These are phyloP conservation scores for Teleopsis dalmanni DNA, from an alignment of 1,140 invertebrate species.

Conservation along the genomic window DNA sequence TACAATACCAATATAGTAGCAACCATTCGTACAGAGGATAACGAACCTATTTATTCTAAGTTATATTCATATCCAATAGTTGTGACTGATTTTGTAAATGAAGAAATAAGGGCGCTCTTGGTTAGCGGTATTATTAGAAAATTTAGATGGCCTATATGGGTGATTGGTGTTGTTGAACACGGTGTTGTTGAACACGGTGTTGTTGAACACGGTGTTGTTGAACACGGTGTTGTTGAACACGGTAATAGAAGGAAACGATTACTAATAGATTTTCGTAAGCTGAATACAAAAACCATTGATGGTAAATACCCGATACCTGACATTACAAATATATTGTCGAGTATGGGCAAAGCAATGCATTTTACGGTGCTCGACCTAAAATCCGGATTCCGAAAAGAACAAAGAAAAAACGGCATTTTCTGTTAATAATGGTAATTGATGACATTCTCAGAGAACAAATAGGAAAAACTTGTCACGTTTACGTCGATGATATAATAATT, in stretches of 20 bases:
- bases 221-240: slow-evolving; percentile 1
- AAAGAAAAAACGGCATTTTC: slow-evolving; percentile 2
- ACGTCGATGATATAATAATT: slow-evolving; percentile 11
- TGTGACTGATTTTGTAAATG: slow-evolving; percentile 10
- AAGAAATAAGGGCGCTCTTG: slow-evolving; percentile 6
- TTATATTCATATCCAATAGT: slow-evolving; percentile 11
- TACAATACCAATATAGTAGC: slow-evolving; percentile 7
- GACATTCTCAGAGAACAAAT: slow-evolving; percentile 10
- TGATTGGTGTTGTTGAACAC: too few species aligned
- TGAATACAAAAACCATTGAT: slow-evolving; percentile 22
- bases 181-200: too few species aligned
- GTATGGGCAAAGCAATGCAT: slow-evolving; percentile 2
- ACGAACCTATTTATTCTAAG: slow-evolving; percentile 7
- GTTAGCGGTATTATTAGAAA: slow-evolving; percentile 5
- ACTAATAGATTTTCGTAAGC: slow-evolving; percentile 29
- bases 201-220: too few species aligned
- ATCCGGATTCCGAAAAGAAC: slow-evolving; percentile 7
- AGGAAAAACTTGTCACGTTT: slow-evolving; percentile 12
- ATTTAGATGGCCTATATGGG: too few species aligned
- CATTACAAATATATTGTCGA: slow-evolving; percentile 7
- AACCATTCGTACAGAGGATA: slow-evolving; percentile 6
- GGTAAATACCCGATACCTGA: slow-evolving; percentile 11
- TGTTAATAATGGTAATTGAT: slow-evolving; percentile 7
- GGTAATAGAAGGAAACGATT: slow-evolving; percentile 6
- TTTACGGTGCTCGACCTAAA: slow-evolving; percentile 11